Base-by-base conservation (phyloP, 2,797 vertebrate genomes). In the Enteromius paludinosus region DNA sequence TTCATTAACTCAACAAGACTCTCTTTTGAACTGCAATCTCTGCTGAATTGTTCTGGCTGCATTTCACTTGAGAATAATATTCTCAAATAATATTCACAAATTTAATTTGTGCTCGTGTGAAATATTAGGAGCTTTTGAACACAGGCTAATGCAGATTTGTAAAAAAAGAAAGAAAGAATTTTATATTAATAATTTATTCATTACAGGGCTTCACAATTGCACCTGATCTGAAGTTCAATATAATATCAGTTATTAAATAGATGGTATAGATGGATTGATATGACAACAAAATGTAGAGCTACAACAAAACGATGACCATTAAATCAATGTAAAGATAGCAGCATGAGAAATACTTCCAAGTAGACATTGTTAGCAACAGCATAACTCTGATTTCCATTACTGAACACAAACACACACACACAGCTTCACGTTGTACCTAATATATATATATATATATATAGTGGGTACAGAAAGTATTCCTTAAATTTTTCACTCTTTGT, bases 241-340 rank as follows among this genome's bases (percentile, higher is more conserved):
- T 79, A 86, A 84, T 87, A 61, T 62, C 59, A 49, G 82, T 80
- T 84, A 85, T 76, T 82, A 81, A 83, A 77, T 35, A 35, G 4
- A 35, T 6, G 17, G 23, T 61, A 54, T 17, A 59, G 78, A 86
- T 49, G 59, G 61, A 83, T 78, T 77, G 66, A 79, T 76, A 79
- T 74, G 82, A 54, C 71, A 83, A 77, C 70, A 84, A 49, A 68
- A 68, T 68, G 77, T 59, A 23, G 70, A 5, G 45, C 52, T 79
- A 76, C 73, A 77, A 35, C 7, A 68, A 70, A 49, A 85, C 71
- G 17, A 71, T 76, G 64, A 82, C 83, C 77, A 84, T 75, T 35
- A 78, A 86, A 89, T 90, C 85, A 43, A 87, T 87, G 87, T 52
- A 14, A 52, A 87, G 78, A 74, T 78, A 68, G 33, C 45, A 33